Conservation (phyloP, 2,797 vertebrate species). For the Gymnopithys bicolor region DNA sequence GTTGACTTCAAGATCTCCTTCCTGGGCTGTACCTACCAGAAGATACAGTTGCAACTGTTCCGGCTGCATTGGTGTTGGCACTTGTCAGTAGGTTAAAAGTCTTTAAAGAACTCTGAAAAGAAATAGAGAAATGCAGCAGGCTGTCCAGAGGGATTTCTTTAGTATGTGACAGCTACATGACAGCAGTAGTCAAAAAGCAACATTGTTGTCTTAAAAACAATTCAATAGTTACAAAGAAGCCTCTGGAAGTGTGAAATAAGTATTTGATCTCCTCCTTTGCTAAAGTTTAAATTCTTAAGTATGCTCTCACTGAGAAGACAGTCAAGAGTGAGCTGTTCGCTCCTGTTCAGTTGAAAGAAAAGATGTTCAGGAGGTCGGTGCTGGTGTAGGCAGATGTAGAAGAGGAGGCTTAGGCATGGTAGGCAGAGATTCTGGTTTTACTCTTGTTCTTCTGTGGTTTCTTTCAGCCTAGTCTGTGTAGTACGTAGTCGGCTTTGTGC, state of each 20-base stretch:
- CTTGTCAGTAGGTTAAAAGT: neutral
- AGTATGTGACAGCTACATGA: neutral
- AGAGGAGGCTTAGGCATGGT: neutral
- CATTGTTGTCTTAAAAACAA: neutral
- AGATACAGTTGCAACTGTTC: neutral
- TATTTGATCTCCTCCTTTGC: neutral
- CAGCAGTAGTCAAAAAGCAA: neutral
- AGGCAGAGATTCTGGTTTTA: neutral
- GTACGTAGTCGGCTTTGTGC: neutral
- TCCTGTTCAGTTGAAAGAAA: neutral
- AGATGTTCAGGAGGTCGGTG: neutral
- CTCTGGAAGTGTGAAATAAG: neutral
- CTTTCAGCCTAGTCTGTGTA: neutral
- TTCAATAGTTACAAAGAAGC: neutral
- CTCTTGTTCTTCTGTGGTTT: neutral
- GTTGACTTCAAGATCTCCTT: neutral
- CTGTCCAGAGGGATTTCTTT: neutral
- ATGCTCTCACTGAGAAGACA: neutral
- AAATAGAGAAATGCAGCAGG: neutral
- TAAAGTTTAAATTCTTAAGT: neutral
- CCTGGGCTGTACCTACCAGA: neutral
- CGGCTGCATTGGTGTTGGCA: neutral
- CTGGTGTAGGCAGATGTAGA: fast-evolving
- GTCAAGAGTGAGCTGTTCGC: fast-evolving
- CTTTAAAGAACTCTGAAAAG: neutral